These are phyloP conservation scores for Stigmatopora nigra DNA, from an alignment of 2,113 vertebrate species.

Conservation along the genomic window DNA sequence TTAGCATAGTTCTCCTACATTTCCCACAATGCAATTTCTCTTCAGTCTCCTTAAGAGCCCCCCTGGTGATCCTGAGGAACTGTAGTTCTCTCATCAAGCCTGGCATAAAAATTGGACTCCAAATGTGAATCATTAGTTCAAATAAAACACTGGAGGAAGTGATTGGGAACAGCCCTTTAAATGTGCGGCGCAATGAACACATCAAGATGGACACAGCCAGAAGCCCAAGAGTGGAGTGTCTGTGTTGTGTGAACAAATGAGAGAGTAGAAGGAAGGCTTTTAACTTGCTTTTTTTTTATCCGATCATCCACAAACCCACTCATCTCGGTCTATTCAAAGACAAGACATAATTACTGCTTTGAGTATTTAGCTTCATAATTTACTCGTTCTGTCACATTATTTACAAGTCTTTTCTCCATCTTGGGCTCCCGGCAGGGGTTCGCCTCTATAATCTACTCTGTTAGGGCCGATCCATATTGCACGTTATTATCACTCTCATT, in stretches of 20 bases:
- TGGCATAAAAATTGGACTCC: slow-evolving; percentile 1
- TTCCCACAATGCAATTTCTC: slow-evolving; percentile 10
- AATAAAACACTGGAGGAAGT: slow-evolving; percentile 3
- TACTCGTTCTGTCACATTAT: slow-evolving; percentile 62
- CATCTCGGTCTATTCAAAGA: slow-evolving; percentile 67
- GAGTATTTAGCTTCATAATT: slow-evolving; percentile 70
- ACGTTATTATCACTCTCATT: slow-evolving; percentile 73
- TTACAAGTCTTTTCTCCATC: slow-evolving; percentile 46
- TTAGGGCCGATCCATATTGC: slow-evolving; percentile 65
- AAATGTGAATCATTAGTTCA: slow-evolving; percentile 1
- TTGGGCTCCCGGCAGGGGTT: slow-evolving; percentile 52
- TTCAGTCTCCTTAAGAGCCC: slow-evolving; percentile 7
- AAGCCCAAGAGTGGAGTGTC: not conserved
- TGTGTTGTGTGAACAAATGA: slow-evolving; percentile 34
- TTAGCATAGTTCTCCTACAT: not conserved
- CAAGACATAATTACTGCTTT: slow-evolving; percentile 71
- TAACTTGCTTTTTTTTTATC: slow-evolving; percentile 47
- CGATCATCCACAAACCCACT: slow-evolving; percentile 57
- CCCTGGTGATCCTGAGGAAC: not conserved
- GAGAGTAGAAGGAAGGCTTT: slow-evolving; percentile 26
- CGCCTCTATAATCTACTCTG: slow-evolving; percentile 67
- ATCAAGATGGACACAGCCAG: slow-evolving; percentile 5
- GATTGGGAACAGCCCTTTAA: slow-evolving; percentile 3
- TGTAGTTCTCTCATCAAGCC: slow-evolving; percentile 3
- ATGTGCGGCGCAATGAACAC: slow-evolving; percentile 4